Percentiles rank a stretch among this genome's conserved stretches.
phyloP scores from a whole-genome alignment of 2,113 vertebrate genomes.

The Chamaea fasciata region DNA sequence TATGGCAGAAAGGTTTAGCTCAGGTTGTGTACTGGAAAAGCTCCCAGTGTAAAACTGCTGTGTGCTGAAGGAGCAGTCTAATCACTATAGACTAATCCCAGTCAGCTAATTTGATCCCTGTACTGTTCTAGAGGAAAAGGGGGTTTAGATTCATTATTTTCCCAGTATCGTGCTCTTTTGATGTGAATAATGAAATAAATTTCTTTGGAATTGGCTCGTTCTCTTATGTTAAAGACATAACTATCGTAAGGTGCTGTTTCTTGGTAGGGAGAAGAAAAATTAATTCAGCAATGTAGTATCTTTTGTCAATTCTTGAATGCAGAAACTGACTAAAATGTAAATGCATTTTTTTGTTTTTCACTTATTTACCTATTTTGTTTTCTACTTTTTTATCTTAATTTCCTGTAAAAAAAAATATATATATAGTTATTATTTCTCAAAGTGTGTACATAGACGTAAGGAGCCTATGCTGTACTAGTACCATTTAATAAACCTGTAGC shows the following conservation, averaged over 20 bases:
- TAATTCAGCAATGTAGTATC: background rate
- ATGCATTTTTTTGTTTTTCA: background rate
- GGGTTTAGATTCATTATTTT: slow-evolving; percentile 1
- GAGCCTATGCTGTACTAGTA: background rate
- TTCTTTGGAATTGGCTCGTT: background rate
- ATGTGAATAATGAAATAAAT: background rate
- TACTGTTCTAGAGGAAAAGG: background rate
- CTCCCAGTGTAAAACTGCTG: background rate
- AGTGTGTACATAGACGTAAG: background rate
- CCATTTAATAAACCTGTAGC: background rate
- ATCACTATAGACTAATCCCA: background rate
- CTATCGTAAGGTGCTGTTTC: background rate
- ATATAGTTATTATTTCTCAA: background rate
- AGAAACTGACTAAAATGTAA: background rate
- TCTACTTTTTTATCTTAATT: background rate
- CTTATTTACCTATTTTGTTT: background rate
- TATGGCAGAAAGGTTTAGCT: slow-evolving; percentile 1
- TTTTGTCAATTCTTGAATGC: background rate
- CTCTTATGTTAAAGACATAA: background rate
- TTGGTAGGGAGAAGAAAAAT: background rate
- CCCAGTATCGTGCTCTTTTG: background rate
- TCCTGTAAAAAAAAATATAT: background rate
- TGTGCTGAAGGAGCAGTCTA: background rate
- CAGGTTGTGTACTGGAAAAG: background rate
- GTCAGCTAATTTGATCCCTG: background rate